Base-by-base conservation (phyloP, 2,888 invertebrate genomes). In the Blastobasis lacticolella region DNA sequence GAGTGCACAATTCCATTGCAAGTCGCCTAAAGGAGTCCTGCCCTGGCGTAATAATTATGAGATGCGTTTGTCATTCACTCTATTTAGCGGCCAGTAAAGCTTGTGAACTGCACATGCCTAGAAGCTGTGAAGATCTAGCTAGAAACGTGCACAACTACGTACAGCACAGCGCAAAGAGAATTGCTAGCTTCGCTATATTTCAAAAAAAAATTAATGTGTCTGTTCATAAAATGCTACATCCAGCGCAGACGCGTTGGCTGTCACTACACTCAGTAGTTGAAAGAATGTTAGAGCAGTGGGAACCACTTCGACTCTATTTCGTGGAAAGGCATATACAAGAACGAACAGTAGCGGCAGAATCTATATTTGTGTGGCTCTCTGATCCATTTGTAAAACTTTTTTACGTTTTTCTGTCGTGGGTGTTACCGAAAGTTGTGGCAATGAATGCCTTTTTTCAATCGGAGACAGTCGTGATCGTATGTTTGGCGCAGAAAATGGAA, bases 1-100 rank as follows among this genome's bases (percentile, higher is more conserved):
- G 54, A 37, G 10, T n/a, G 37, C 42, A 23, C 10, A 51, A 54
- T 37, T 54, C 49, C 36, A 45, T 54, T 42, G 43, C 49, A 9
- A 51, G 38, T 36, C 54, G 54, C 43, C 45, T 54, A 8, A 42
- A 38, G n/a, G 46, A 54, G 37, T 40, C 36, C 1, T 54, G 54
- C 45, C 54, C 54, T 38, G 51, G 51, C 8, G 45, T 54, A 38
- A 49, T 46, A 23, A 43, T 54, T 5, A 46, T 54, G 37, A 46
- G 43, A 23, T 54, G 49, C 45, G 10, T 53, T 37, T 53, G 53
- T 38, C 53, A 54, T 51, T 54, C 54, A 7, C 40, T 51, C 5
- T 51, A 54, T 38, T 38, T 51, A 46, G 40, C 43, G 43, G 46
- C 49, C 38, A 46, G 46, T 10, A 45, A 49, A 46, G 51, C 51